Percentiles rank a stretch among this genome's conserved stretches.
These are phyloP conservation scores for Acanthosepion esculentum DNA, from an alignment of 2,888 invertebrate species.

Conservation along the genomic window DNA sequence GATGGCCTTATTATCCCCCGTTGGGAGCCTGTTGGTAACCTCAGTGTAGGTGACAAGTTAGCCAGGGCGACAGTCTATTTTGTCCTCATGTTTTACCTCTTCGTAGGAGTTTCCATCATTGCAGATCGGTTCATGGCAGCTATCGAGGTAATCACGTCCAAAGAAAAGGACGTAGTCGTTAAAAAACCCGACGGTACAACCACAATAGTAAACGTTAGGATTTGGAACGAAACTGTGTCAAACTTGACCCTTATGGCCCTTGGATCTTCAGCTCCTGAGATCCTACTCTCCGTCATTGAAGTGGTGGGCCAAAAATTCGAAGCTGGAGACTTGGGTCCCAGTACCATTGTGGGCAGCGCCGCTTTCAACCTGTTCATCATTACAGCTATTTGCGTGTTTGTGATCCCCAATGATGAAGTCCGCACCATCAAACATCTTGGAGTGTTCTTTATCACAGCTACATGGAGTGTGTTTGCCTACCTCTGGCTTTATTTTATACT, in stretches of 20 bases:
- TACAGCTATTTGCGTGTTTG: slow-evolving; percentile 92
- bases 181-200: slow-evolving; percentile 90
- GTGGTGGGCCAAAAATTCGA: slow-evolving; percentile 89
- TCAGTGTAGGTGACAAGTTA: slow-evolving; percentile 81
- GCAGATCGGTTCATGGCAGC: slow-evolving; percentile 99
- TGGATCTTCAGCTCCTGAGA: slow-evolving; percentile 98
- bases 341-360: slow-evolving; percentile 98
- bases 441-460: slow-evolving; percentile 97
- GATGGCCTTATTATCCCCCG: slow-evolving; percentile 90
- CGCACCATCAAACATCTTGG: slow-evolving; percentile 95
- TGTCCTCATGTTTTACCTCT: slow-evolving; percentile 90
- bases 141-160: slow-evolving; percentile 98
- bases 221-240: slow-evolving; percentile 99
- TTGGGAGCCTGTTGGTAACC: slow-evolving; percentile 86
- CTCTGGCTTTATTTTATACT: slow-evolving; percentile 98
- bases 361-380: slow-evolving; percentile 99
- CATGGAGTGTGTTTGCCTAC: slow-evolving; percentile 98
- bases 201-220: slow-evolving; percentile 91
- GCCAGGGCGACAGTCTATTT: slow-evolving; percentile 94
- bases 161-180: slow-evolving; percentile 94
- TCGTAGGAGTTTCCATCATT: slow-evolving; percentile 98
- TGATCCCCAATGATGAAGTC: slow-evolving; percentile 92
- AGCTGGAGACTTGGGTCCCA: slow-evolving; percentile 97
- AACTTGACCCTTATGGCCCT: slow-evolving; percentile 98
- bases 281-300: slow-evolving; percentile 96